Evolutionary conservation across 1,140 invertebrate genomes (phyloP), one percentile per base, ranked within the genome.

Genomic region (Ylistrum balloti): DNA sequence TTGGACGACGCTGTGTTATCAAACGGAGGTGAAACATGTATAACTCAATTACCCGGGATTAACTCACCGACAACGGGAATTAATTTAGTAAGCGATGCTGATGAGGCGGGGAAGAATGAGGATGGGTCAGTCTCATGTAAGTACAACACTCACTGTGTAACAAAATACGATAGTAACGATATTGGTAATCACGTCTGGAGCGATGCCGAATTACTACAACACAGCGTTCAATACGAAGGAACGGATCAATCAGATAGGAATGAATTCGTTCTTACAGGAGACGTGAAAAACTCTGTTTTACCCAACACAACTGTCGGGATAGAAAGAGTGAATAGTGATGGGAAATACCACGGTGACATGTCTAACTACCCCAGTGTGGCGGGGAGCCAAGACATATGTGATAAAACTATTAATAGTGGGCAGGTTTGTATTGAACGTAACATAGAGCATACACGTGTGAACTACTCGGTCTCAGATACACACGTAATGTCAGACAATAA

Each of bases 401-500:
- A 74, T 28, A n/a, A 28, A 74, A n/a, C 56, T n/a, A 74, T 74
- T 28, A 74, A 74, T 74, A 74, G 56, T 74, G 9, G 56, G 22
- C 56, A 74, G 56, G 56, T 74, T 74, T 74, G 56, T 74, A 74
- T 28, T 74, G 56, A 74, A 74, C 56, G n/a, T 74, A 74, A n/a
- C 56, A 74, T n/a, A 74, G 56, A 74, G n/a, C 22, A n/a, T 74
- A 74, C 56, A 74, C 56, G 56, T 74, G 56, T 74, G 56, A 74
- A 74, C 15, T 28, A 22, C n/a, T 5, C 56, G 5, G 56, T 17
- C 56, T 74, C 56, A 0, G 41, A 13, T 45, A n/a, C 56, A 74
- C 56, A 74, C 56, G 56, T 74, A 3, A 74, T 74, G 56, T 74
- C 56, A 28, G 56, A 74, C 5, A 74, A 5, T 74, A 74, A 74